Base-by-base conservation (phyloP, 2,797 vertebrate species). In the Brotula barbata region DNA sequence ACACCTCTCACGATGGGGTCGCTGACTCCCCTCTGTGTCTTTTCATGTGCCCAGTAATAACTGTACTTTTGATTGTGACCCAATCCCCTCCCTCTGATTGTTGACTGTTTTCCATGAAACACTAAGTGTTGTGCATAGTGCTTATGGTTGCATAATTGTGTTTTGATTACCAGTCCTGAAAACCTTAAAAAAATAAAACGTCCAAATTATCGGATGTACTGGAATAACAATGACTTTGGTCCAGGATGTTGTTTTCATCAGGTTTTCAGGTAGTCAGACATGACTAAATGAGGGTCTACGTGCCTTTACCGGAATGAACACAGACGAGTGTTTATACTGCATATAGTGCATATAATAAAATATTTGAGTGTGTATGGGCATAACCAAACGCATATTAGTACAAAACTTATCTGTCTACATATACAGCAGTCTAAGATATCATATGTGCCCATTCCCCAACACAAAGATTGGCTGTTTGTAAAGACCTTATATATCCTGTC, bases 41-140 rank as follows among this genome's bases (percentile, higher is more conserved):
- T 45, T 33, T 46, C 23, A 13, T 48, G 43, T 1, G 0, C 20
- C 73, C 64, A 83, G 70, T 82, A 56, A 78, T 75, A 66, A 75
- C 31, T 20, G 64, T 58, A 51, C 52, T 54, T 53, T 47, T 73
- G 65, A 70, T 31, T 63, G 36, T 59, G 74, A 73, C 55, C 12
- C 53, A 45, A 33, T 49, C 20, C 40, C 58, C 70, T 68, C 64
- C 56, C 68, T 53, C 23, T 50, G 3, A 58, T 58, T 37, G 71
- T 79, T 46, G 43, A 63, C 59, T 78, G 60, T 81, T 77, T n/a
- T n/a, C n/a, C n/a, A n/a, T 68, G 19, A 85, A 80, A 88, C 75
- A 77, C 74, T 71, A 68, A 88, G 82, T 22, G 23, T 65, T 57
- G 43, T 70, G 59, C 65, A 68, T 50, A 57, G 40, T 78, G 59